These are phyloP conservation scores for Penaeus chinensis DNA, from an alignment of 1,140 invertebrate genomes.

Conservation along the genomic window DNA sequence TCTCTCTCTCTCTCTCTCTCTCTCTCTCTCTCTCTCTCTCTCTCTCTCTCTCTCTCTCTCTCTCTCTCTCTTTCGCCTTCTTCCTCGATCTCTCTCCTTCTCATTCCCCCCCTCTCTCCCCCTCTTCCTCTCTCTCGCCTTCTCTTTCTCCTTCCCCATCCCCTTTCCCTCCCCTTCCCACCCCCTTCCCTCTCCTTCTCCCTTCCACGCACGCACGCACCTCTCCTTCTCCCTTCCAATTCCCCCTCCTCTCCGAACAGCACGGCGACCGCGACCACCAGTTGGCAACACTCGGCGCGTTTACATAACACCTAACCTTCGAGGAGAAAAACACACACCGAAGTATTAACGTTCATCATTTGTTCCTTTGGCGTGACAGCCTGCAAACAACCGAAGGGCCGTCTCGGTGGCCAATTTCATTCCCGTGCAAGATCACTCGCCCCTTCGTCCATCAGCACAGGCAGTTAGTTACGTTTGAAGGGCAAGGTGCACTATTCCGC, in stretches of 20 bases:
- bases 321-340: neutral
- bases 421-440: too few relatives aligned
- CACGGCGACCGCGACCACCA: neutral
- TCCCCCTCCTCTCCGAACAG: too few relatives aligned
- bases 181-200: constrained; percentile 16
- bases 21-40: neutral
- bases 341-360: too few relatives aligned
- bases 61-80: too few relatives aligned
- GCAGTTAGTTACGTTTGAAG: too few relatives aligned
- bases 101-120: neutral
- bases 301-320: neutral
- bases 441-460: too few relatives aligned
- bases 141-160: neutral
- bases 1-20: neutral
- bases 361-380: too few relatives aligned
- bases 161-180: neutral
- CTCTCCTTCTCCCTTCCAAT: neutral
- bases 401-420: too few relatives aligned
- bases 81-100: neutral
- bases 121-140: neutral
- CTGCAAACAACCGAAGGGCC: too few relatives aligned
- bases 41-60: neutral
- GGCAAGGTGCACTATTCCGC: too few relatives aligned
- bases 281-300: neutral
- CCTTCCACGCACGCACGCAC: too few relatives aligned